These are phyloP conservation scores for Hyles euphorbiae DNA, from an alignment of 1,140 invertebrate species.

Conservation along the genomic window DNA sequence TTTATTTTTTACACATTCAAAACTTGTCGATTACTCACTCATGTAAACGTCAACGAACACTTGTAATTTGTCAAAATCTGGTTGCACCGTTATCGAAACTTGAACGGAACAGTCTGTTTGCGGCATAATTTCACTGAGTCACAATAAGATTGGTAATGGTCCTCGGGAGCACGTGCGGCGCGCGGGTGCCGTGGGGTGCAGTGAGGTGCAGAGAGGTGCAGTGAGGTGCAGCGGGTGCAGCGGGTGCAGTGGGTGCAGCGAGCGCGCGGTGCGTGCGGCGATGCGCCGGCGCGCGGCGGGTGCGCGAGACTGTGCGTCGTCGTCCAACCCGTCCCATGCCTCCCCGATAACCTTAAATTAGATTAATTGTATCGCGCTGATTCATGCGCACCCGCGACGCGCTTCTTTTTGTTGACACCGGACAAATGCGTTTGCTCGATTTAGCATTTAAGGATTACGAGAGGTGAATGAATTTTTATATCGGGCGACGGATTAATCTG, in stretches of 20 bases:
- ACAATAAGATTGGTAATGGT: constrained; percentile 14
- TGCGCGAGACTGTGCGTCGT: constrained; percentile 69
- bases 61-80: constrained; percentile 55
- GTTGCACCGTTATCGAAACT: constrained; percentile 67
- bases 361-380: constrained; percentile 73
- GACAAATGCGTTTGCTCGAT: constrained; percentile 58
- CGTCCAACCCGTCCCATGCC: constrained; percentile 50
- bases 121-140: constrained; percentile 56
- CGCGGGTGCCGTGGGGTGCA: constrained; percentile 26
- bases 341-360: constrained; percentile 71
- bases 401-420: constrained; percentile 57
- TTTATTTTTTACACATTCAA: not conserved
- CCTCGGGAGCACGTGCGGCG: constrained; percentile 6
- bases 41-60: constrained; percentile 71
- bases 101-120: constrained; percentile 65
- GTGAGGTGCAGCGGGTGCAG: not conserved
- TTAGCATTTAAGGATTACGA: constrained; percentile 44
- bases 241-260: no score
- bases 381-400: constrained; percentile 59
- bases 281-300: constrained; percentile 44
- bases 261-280: constrained; percentile 34
- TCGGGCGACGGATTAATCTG: constrained; percentile 3
- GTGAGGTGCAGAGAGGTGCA: constrained; percentile 32
- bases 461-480: constrained; percentile 28
- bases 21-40: constrained; percentile 50